Base-by-base conservation (phyloP, 2,888 invertebrate species). In the Parasteatoda lunata region DNA sequence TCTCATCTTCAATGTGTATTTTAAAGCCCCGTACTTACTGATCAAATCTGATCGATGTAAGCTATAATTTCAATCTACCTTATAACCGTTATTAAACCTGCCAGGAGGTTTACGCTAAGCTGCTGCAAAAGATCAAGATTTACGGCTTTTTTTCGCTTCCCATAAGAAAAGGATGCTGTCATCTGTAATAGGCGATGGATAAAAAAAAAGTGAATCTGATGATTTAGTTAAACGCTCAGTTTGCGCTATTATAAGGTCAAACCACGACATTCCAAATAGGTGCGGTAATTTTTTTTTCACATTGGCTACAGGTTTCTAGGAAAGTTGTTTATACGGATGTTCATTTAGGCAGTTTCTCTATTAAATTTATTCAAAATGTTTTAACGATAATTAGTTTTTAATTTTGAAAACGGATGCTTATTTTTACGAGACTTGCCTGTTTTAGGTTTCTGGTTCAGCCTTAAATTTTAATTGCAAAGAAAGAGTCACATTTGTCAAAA, bases 1-100 rank as follows among this genome's bases (percentile, higher is more conserved):
- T 59, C 59, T 13, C 72, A 51, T 66, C 75, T 66, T 15, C 76
- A 77, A 65, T 66, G 66, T 48, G 76, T 64, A 49, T 64, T 64
- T 66, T 77, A 65, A 77, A 77, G 45, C 76, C 76, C 65, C 5
- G 76, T 49, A 77, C 76, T 77, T 77, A 77, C 45, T 45, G 49
- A 82, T 76, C 82, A 77, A 76, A 47, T 45, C 70, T 69, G 76
- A 81, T 75, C 51, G 70, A 70, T 64, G 76, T 15, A 69, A 30
- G 4, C 9, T 49, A 49, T 82, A 82, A 82, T 82, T 82, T 70
- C 52, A 64, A 59, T 48, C 51, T 52, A n/a, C 45, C 47, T 45
- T 69, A 69, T 69, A 48, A 69, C 69, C 13, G 69, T 69, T 48
- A 69, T 48, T 69, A 48, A 13, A 59, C 59, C 47, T 69, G 69